Conservation (phyloP, 1,140 invertebrate species). For the Orchesella cincta region DNA sequence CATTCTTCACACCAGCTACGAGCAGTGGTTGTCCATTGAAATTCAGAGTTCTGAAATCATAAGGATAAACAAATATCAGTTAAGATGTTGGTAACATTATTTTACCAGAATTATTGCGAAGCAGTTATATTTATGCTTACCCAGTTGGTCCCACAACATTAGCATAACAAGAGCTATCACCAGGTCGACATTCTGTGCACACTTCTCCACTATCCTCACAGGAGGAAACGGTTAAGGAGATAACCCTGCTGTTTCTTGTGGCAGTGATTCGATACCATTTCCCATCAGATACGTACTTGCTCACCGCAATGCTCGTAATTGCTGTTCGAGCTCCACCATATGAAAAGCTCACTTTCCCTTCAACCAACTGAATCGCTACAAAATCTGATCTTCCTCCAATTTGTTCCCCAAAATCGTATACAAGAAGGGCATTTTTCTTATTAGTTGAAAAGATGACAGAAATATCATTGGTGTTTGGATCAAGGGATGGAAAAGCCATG, state of each 20-base stretch:
- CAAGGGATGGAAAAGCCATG: conserved; percentile 81
- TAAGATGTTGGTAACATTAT: conserved; percentile 67
- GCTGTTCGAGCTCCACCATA: conserved; percentile 84
- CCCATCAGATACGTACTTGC: conserved; percentile 74
- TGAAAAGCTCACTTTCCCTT: conserved; percentile 80
- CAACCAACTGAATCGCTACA: conserved; percentile 82
- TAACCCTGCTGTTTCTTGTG: conserved; percentile 80
- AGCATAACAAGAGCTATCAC: conserved; percentile 76
- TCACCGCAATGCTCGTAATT: conserved; percentile 74
- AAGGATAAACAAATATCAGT: conserved; percentile 20
- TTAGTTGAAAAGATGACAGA: conserved; percentile 88
- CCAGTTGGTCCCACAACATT: conserved; percentile 81
- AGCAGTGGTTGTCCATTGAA: conserved; percentile 85
- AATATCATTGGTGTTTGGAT: conserved; percentile 85
- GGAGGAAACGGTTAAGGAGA: conserved; percentile 76
- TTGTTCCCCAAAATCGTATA: conserved; percentile 87
- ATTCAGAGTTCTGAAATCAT: conserved; percentile 75
- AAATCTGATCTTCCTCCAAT: conserved; percentile 87
- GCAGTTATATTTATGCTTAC: conserved; percentile 60
- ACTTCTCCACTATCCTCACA: conserved; percentile 81
- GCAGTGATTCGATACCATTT: conserved; percentile 89
- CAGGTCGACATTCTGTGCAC: conserved; percentile 80
- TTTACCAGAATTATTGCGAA: conserved; percentile 72
- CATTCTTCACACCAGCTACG: conserved; percentile 79
- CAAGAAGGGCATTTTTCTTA: conserved; percentile 77